Evolutionary conservation across 2,797 vertebrate genomes (phyloP).

Genomic region (Sus cebifrons): DNA sequence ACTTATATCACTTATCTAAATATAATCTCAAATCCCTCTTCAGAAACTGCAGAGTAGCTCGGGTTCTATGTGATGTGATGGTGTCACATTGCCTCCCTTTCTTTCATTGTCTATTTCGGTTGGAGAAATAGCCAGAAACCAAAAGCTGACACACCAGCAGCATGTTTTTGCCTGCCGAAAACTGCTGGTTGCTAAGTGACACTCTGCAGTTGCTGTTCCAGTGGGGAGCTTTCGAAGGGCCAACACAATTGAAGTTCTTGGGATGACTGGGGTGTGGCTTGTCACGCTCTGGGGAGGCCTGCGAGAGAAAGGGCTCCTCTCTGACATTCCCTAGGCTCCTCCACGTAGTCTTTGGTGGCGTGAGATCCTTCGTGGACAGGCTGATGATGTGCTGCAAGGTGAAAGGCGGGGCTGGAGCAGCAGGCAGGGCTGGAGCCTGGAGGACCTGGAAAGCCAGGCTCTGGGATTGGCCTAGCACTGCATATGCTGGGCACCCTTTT

Average conservation of each 20-base stretch:
- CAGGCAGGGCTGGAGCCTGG: rapidly evolving
- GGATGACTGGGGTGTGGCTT: not conserved
- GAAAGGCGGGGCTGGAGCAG: not conserved
- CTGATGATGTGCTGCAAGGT: rapidly evolving
- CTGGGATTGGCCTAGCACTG: not conserved
- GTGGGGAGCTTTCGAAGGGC: not conserved
- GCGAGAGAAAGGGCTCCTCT: not conserved
- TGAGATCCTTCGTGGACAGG: rapidly evolving
- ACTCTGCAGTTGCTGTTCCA: not conserved
- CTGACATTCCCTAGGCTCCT: rapidly evolving
- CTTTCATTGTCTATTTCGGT: not conserved
- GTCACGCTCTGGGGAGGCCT: rapidly evolving
- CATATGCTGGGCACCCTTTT: rapidly evolving
- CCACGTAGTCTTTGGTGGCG: rapidly evolving
- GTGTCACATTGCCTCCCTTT: not conserved
- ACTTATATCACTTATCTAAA: not conserved
- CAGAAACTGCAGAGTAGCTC: not conserved
- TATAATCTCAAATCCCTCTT: not conserved
- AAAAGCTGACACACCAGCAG: too few species aligned
- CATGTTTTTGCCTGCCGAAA: not conserved
- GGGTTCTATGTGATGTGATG: rapidly evolving
- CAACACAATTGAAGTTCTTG: not conserved
- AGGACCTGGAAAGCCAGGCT: rapidly evolving
- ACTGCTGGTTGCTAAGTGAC: too few species aligned
- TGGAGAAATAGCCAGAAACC: not conserved